phyloP scores from a whole-genome alignment of 2,113 vertebrate species.

The Lontra canadensis region DNA sequence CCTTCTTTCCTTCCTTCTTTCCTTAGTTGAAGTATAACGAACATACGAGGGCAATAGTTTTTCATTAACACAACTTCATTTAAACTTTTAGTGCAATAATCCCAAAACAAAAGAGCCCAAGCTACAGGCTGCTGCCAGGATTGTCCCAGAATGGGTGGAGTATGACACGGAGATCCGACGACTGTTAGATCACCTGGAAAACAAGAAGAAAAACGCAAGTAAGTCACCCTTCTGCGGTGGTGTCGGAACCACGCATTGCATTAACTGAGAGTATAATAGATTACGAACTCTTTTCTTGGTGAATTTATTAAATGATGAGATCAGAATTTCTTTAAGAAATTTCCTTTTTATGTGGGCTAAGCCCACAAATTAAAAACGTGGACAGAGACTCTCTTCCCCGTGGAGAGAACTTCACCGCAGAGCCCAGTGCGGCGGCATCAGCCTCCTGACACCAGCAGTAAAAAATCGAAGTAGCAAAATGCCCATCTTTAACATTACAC shows the following conservation, averaged over 20 bases:
- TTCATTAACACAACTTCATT: conserved; percentile 55
- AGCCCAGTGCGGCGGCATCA: neutral
- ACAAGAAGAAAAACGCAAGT: conserved; percentile 74
- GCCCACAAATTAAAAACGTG: neutral
- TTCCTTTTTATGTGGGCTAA: neutral
- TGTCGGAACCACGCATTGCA: neutral
- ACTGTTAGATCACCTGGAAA: conserved; percentile 85
- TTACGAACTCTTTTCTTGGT: neutral
- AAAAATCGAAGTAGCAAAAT: neutral
- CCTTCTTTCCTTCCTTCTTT: neutral
- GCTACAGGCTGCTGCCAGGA: conserved; percentile 92
- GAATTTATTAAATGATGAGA: neutral
- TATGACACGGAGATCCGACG: conserved; percentile 93
- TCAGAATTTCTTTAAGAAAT: neutral
- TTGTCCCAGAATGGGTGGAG: conserved; percentile 94
- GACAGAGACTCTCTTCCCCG: neutral
- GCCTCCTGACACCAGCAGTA: neutral
- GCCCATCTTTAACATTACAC: neutral
- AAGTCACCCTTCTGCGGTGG: conserved; percentile 44
- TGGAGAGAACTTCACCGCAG: neutral
- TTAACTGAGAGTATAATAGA: neutral
- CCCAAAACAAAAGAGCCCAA: conserved; percentile 99
- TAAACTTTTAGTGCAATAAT: conserved; percentile 94
- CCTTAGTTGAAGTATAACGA: neutral
- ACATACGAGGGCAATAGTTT: neutral